Conservation (phyloP, 2,113 vertebrate genomes). For the Cisticola juncidis region DNA sequence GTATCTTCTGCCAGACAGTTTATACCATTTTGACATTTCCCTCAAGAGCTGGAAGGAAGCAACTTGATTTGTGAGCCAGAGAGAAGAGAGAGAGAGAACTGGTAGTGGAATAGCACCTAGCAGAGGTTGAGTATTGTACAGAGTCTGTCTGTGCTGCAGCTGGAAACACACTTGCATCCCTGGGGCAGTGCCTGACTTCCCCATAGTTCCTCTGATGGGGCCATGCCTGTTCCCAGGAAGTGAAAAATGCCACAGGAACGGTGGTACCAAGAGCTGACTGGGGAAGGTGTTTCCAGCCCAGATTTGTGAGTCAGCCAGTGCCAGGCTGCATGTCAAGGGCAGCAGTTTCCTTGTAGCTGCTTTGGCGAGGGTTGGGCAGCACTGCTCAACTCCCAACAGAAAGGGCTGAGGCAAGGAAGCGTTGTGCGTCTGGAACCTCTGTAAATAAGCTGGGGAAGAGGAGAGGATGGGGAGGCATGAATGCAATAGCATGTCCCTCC, state of each 20-base stretch:
- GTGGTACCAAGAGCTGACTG: background rate
- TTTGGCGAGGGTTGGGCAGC: background rate
- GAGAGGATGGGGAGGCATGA: accelerated
- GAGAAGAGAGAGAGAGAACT: background rate
- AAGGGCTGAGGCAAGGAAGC: background rate
- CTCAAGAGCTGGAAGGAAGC: background rate
- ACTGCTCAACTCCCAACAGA: background rate
- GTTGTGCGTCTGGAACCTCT: background rate
- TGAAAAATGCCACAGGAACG: accelerated
- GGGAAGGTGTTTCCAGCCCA: background rate
- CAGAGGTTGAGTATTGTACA: background rate
- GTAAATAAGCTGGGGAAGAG: background rate
- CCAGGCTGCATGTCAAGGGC: background rate
- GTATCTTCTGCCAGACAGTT: background rate
- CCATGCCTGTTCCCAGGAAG: background rate
- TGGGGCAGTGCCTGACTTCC: background rate
- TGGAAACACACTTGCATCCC: background rate
- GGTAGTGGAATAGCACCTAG: background rate
- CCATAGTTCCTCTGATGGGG: accelerated
- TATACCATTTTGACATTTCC: background rate
- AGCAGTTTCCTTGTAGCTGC: background rate
- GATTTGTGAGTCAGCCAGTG: background rate
- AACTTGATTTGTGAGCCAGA: background rate
- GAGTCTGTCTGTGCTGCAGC: background rate
- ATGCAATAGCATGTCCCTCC: background rate